Evolutionary conservation across 2,888 invertebrate genomes (phyloP).

Genomic region (Apodemia arnacis): DNA sequence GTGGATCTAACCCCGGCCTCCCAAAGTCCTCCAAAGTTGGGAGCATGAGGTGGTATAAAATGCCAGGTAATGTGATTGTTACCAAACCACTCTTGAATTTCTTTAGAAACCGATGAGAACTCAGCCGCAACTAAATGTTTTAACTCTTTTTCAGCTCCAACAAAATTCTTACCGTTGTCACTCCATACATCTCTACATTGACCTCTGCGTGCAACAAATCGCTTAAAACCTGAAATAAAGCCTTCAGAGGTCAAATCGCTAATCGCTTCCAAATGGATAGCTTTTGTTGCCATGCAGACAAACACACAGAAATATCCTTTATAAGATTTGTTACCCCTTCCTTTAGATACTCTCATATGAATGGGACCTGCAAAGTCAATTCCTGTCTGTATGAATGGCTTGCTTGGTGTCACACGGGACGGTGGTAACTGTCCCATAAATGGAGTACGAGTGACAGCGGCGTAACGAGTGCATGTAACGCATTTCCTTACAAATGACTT

Average conservation of each 20-base stretch:
- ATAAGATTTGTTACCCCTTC: slow-evolving; percentile 43
- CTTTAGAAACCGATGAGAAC: neutral
- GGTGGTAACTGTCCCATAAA: slow-evolving; percentile 46
- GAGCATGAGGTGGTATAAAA: slow-evolving; percentile 69
- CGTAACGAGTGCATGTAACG: slow-evolving; percentile 41
- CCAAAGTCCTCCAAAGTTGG: slow-evolving; percentile 78
- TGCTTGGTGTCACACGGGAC: slow-evolving; percentile 33
- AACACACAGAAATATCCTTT: slow-evolving; percentile 64
- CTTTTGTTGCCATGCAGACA: slow-evolving; percentile 72
- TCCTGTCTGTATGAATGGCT: slow-evolving; percentile 53
- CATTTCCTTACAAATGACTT: slow-evolving; percentile 41
- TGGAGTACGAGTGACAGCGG: slow-evolving; percentile 21
- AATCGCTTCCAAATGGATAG: slow-evolving; percentile 68
- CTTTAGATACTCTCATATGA: slow-evolving; percentile 37
- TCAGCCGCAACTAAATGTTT: slow-evolving; percentile 25
- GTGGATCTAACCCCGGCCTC: slow-evolving; percentile 66
- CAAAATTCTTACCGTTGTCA: slow-evolving; percentile 81
- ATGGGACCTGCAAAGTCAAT: slow-evolving; percentile 68
- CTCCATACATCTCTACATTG: slow-evolving; percentile 71
- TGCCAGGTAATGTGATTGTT: slow-evolving; percentile 58
- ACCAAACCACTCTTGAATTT: slow-evolving; percentile 28
- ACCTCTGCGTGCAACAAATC: slow-evolving; percentile 76
- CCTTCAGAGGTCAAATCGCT: slow-evolving; percentile 58
- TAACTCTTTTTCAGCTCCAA: slow-evolving; percentile 65
- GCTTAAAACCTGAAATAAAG: slow-evolving; percentile 73